phyloP scores from a whole-genome alignment of 2,888 invertebrate species.

The Megaustenia siamemsis region DNA sequence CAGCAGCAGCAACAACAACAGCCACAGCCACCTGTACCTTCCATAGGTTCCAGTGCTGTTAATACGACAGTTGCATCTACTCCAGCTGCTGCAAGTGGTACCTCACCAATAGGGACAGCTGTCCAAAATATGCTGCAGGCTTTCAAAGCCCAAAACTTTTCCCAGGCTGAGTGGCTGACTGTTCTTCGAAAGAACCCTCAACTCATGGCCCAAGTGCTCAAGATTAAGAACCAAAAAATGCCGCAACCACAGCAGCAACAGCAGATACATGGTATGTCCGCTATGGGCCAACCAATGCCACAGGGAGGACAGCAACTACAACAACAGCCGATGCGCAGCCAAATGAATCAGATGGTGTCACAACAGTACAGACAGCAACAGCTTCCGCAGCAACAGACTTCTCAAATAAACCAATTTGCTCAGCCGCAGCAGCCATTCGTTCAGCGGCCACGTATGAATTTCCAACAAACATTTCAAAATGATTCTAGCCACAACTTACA shows the following conservation, averaged over 20 bases:
- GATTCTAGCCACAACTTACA: slow-evolving; percentile 69
- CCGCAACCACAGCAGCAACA: slow-evolving; percentile 58
- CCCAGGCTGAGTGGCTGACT: slow-evolving; percentile 93
- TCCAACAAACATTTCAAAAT: slow-evolving; percentile 65
- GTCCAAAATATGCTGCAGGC: slow-evolving; percentile 89
- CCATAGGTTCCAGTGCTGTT: slow-evolving; percentile 65
- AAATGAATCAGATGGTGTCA: slow-evolving; percentile 58
- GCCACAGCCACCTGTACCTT: slow-evolving; percentile 55
- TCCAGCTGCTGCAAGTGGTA: slow-evolving; percentile 62
- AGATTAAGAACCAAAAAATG: slow-evolving; percentile 83
- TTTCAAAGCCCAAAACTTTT: slow-evolving; percentile 91
- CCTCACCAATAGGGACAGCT: slow-evolving; percentile 64
- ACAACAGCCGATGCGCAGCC: slow-evolving; percentile 63
- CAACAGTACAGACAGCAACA: slow-evolving; percentile 72
- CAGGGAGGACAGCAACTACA: slow-evolving; percentile 57
- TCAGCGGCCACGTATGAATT: slow-evolving; percentile 65
- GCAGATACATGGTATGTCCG: slow-evolving; percentile 61
- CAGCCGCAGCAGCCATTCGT: slow-evolving; percentile 68
- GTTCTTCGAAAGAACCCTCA: slow-evolving; percentile 96
- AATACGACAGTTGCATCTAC: slow-evolving; percentile 68
- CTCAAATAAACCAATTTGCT: slow-evolving; percentile 79
- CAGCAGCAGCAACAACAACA: slow-evolving; percentile 52
- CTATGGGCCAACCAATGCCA: slow-evolving; percentile 67
- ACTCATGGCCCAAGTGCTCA: slow-evolving; percentile 96
- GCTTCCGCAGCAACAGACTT: slow-evolving; percentile 74